Evolutionary conservation across 1,140 invertebrate genomes (phyloP), one percentile per base, ranked within the genome.

Genomic region (Drosophila cardini): DNA sequence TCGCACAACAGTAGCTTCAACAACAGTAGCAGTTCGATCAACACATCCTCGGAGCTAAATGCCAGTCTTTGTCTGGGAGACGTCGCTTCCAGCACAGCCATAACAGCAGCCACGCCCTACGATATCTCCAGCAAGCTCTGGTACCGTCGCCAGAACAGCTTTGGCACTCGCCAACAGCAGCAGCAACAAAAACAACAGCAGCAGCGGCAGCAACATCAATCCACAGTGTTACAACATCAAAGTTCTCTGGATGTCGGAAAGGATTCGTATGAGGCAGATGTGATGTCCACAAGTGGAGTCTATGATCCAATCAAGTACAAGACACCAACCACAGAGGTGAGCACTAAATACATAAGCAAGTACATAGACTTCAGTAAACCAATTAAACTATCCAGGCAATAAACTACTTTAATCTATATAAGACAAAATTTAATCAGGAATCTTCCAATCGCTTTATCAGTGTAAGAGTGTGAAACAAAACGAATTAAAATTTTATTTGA

Each of bases 291-390:
- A 46, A 77, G 64, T 18, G 73, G 76, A 1, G 71, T 76, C 45
- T 83, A 78, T 67, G 77, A 86, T 30, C 92, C 93, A 16, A 91
- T 93, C 4, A 93, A 93, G 72, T 91, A 92, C 1, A 92, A 93
- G 83, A 92, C 92, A 32, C 90, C 92, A 34, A 90, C 91, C 13
- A 63, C 82, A 6, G 80, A 93, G 55, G 93, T 93, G 78, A 90
- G n/a, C n/a, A n/a, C n/a, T n/a, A n/a, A n/a, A n/a, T n/a, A n/a
- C n/a, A n/a, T n/a, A n/a, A n/a, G n/a, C n/a, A n/a, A n/a, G n/a
- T n/a, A n/a, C n/a, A n/a, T n/a, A n/a, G n/a, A n/a, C n/a, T n/a
- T n/a, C n/a, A n/a, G n/a, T n/a, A n/a, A n/a, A n/a, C n/a, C n/a
- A n/a, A n/a, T n/a, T n/a, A n/a, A n/a, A n/a, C n/a, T n/a, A n/a